Evolutionary conservation across 2,888 invertebrate species (phyloP), one percentile per base, ranked within the genome.

Genomic region (Drosophila neotestacea): DNA sequence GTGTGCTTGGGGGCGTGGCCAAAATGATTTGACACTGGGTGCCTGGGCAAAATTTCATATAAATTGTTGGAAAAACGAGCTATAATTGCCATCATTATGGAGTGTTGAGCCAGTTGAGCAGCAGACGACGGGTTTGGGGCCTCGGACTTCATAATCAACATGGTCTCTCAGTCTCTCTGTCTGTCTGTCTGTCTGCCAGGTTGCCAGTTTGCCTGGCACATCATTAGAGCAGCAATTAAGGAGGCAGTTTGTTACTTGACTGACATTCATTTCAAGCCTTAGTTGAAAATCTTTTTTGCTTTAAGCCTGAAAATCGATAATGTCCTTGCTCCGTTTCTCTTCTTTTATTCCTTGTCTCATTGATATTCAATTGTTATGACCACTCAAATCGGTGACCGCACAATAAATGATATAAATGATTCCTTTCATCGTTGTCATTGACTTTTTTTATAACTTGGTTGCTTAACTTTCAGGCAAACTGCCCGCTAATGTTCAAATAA

Each of bases 41-140:
- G 70, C 36, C 46, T 38, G 36, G 46, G 46, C 58, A 75, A 88
- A 90, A 87, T 84, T 84, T 85, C 85, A 82, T 80, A 81, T 84
- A 90, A 91, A 91, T 91, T 90, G 91, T 89, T 89, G 90, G 90
- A 85, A 91, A 91, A 91, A 91, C 91, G 91, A 91, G 89, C 90
- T 86, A 91, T 91, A 91, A 91, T 91, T 91, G 90, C 90, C 81
- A 89, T 91, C 91, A 91, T 91, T 91, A 91, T 90, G 91, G 91
- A 90, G 90, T 91, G 90, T 90, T 88, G 89, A 87, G 89, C 75
- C 81, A 88, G 81, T 76, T 74, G 76, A 76, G 59, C 77, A 48
- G 68, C 66, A 67, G 63, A 65, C 73, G 42, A 36, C 47, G 27
- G 48, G 39, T 13, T 28, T 36, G 42, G 41, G 41, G 58, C 30